phyloP scores from a whole-genome alignment of 2,888 invertebrate species.

The Leistus spinibarbis region DNA sequence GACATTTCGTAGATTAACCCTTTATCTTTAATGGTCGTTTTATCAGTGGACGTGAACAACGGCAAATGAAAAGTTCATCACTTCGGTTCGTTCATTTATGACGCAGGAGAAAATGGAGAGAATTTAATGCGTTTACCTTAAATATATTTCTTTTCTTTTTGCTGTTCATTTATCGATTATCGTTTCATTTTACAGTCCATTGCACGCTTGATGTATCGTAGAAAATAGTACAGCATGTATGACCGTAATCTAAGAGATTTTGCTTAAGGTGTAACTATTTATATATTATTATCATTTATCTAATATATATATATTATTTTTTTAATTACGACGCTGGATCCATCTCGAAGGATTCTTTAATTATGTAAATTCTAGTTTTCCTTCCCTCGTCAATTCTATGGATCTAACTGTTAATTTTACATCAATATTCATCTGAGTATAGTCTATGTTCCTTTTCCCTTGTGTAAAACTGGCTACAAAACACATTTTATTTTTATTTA shows the following conservation, averaged over 20 bases:
- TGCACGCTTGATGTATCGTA: not conserved
- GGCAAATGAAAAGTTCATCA: conserved; percentile 3
- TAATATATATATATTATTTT: not conserved
- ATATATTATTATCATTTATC: not conserved
- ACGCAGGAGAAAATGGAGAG: not conserved
- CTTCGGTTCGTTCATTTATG: conserved; percentile 17
- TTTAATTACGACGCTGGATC: too few species aligned
- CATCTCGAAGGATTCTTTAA: too few species aligned
- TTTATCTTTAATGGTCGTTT: conserved; percentile 17
- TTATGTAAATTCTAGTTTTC: too few species aligned
- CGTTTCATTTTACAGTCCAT: conserved; percentile 20
- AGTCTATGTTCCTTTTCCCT: too few species aligned
- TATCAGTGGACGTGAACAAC: conserved; percentile 6
- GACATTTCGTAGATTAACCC: conserved; percentile 29
- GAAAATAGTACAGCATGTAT: not conserved
- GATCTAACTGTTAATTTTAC: too few species aligned
- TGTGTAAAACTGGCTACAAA: too few species aligned
- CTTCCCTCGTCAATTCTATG: too few species aligned
- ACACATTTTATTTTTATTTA: too few species aligned
- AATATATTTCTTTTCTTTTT: conserved; percentile 20
- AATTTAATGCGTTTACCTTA: conserved; percentile 7
- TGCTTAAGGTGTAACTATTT: not conserved
- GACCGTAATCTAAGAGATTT: not conserved
- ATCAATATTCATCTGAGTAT: too few species aligned
- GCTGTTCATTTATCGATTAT: conserved; percentile 20